Evolutionary conservation across 1,140 invertebrate genomes (phyloP), one percentile per base, ranked within the genome.

Genomic region (Drosophila willistoni): DNA sequence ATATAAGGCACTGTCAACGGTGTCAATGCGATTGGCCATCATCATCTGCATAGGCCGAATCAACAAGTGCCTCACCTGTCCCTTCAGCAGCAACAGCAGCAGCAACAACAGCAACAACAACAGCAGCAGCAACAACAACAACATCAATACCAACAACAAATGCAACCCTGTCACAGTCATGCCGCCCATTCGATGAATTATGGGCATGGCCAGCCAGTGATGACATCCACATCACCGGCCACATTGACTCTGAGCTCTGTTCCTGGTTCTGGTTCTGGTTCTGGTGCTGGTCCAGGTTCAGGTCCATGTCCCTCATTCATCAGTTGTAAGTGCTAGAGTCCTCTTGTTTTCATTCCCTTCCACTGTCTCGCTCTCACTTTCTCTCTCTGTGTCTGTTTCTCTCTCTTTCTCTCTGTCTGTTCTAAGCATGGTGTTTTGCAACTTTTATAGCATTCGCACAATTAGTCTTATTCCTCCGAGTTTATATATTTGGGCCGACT

Each of bases 1-100:
- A 59, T 56, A 64, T 63, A 91, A 94, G 92, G 94, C 92, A 95
- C 94, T 82, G 94, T 94, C 13, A 86, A 95, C 79, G 95, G 95
- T 29, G 94, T 96, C 91, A 95, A 95, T 90, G 94, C 95, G 91
- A 95, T 95, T 79, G 94, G 95, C 68, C 90, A 95, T 71, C 94
- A 95, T 19, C 73, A 75, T 70, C 91, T 95, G 12, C 94, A 95
- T 91, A 77, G 73, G 66, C 62, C 74, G 41, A 80, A 65, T 66
- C 70, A 77, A 61, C 73, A 77, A 77, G 73, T 77, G 73, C 73
- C 73, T 77, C 14, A 60, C 59, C 17, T 54, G 51, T 7, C 65
- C 66, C 29, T 7, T 14, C 54, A 22, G 54, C 68, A 44, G 3
- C 39, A 61, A 44, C 68, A 44, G 2, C 39, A 61, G 54, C 55